Conservation (phyloP, 53 echinoderm and acorn worm genomes). For the Apostichopus leukothele region DNA sequence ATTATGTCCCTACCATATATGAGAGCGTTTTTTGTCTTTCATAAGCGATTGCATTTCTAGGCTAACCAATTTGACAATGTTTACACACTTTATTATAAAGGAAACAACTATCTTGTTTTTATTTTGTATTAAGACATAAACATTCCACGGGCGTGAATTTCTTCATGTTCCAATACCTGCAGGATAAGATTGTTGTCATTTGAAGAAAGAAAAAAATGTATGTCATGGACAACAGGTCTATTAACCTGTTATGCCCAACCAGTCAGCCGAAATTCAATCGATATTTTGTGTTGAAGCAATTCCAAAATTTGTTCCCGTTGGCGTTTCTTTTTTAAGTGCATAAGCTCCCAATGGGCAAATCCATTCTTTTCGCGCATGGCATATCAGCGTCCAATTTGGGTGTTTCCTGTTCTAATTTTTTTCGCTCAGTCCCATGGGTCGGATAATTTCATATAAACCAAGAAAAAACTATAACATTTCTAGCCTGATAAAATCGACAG, state of each 20-base stretch:
- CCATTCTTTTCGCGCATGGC: conserved; percentile 1
- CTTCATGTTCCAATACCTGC: too few relatives aligned
- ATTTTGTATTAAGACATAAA: too few relatives aligned
- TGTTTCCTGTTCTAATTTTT: conserved; percentile 10
- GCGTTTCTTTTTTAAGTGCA: conserved; percentile 2
- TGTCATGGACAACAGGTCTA: conserved; percentile 7
- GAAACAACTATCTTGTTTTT: too few relatives aligned
- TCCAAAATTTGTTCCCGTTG: not conserved
- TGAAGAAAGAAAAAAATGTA: not conserved
- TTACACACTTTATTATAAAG: too few relatives aligned
- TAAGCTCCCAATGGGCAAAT: conserved; percentile 6
- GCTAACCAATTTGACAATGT: too few relatives aligned
- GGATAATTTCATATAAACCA: not conserved
- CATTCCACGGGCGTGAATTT: too few relatives aligned
- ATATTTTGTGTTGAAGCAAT: not conserved
- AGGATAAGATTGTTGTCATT: too few relatives aligned
- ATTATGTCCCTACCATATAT: too few relatives aligned
- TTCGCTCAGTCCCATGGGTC: too few relatives aligned
- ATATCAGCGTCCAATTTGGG: not conserved
- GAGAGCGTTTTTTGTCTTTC: too few relatives aligned
- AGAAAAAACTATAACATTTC: not conserved
- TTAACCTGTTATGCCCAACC: not conserved
- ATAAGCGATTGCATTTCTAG: too few relatives aligned
- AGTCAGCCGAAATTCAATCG: not conserved
- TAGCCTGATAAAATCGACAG: not conserved